Percentiles rank a stretch among this genome's conserved stretches.
Evolutionary conservation across 2,888 invertebrate genomes (phyloP).

Genomic region (Cheilosia grossa): DNA sequence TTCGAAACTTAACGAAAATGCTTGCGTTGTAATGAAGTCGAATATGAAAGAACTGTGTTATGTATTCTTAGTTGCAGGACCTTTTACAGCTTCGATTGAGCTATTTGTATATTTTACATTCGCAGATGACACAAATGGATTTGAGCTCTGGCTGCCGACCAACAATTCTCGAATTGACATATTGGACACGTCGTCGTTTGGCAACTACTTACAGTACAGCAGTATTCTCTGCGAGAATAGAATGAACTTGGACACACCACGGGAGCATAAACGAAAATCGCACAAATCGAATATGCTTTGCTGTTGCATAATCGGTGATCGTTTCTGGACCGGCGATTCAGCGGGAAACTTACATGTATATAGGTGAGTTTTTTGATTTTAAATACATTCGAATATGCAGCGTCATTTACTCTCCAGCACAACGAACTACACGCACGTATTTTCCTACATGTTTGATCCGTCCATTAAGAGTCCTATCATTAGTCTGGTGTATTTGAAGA

Average conservation of each 20-base stretch:
- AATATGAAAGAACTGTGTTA: too few relatives aligned
- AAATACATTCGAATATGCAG: not conserved
- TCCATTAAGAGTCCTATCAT: conserved; percentile 87
- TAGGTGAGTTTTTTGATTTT: conserved; percentile 84
- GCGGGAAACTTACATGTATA: conserved; percentile 93
- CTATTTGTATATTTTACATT: not conserved
- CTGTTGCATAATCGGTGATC: conserved; percentile 88
- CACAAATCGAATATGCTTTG: conserved; percentile 81
- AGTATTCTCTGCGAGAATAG: conserved; percentile 81
- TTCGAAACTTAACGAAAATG: too few relatives aligned
- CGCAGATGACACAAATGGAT: conserved; percentile 85
- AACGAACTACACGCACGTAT: conserved; percentile 85
- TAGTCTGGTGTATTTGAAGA: conserved; percentile 87
- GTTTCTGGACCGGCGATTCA: conserved; percentile 96
- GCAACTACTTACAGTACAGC: conserved; percentile 86
- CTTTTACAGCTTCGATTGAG: too few relatives aligned
- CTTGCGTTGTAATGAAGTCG: too few relatives aligned
- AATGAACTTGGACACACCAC: conserved; percentile 76
- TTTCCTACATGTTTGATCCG: conserved; percentile 88
- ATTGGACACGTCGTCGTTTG: conserved; percentile 85
- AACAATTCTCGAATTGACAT: conserved; percentile 87
- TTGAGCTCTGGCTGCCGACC: conserved; percentile 91
- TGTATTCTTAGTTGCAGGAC: too few relatives aligned
- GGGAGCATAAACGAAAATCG: conserved; percentile 73
- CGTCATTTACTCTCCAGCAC: conserved; percentile 81